phyloP scores from a whole-genome alignment of 1,140 invertebrate species.

The Polypedilum pembai region DNA sequence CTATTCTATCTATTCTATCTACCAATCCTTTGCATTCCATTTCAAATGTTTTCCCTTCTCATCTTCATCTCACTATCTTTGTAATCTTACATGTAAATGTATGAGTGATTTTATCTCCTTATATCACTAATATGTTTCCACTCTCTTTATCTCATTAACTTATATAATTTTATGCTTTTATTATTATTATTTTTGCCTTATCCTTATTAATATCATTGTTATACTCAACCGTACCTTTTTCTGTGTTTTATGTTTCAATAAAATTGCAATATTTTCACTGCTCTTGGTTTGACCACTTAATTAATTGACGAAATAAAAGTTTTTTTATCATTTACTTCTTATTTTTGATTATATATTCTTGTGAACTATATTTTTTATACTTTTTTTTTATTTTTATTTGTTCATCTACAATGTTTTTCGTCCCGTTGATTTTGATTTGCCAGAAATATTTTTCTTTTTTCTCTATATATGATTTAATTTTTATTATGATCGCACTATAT shows the following conservation, averaged over 20 bases:
- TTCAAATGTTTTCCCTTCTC: neutral
- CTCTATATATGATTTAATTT: neutral
- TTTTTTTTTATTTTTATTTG: constrained; percentile 3
- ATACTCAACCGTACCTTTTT: neutral
- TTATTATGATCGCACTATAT: constrained; percentile 12
- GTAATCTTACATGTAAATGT: neutral
- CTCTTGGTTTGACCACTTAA: neutral
- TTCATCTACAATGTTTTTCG: constrained; percentile 5
- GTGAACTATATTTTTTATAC: neutral
- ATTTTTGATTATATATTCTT: constrained; percentile 21
- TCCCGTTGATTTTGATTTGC: constrained; percentile 16
- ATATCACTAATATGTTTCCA: neutral
- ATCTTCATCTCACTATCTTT: neutral
- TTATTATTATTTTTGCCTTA: constrained; percentile 8
- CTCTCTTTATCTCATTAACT: neutral
- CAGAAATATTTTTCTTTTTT: neutral
- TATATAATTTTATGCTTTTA: neutral
- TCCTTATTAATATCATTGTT: constrained; percentile 13
- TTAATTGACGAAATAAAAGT: constrained; percentile 26
- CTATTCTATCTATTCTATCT: constrained; percentile 7
- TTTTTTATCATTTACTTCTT: neutral
- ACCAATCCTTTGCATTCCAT: constrained; percentile 1
- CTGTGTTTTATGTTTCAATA: constrained; percentile 1
- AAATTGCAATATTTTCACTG: constrained; percentile 23
- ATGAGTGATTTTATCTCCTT: neutral